Evolutionary conservation across 92 coral and sea anemone species (phyloP), one percentile per base, ranked within the genome.

Genomic region (Muricea muricata): DNA sequence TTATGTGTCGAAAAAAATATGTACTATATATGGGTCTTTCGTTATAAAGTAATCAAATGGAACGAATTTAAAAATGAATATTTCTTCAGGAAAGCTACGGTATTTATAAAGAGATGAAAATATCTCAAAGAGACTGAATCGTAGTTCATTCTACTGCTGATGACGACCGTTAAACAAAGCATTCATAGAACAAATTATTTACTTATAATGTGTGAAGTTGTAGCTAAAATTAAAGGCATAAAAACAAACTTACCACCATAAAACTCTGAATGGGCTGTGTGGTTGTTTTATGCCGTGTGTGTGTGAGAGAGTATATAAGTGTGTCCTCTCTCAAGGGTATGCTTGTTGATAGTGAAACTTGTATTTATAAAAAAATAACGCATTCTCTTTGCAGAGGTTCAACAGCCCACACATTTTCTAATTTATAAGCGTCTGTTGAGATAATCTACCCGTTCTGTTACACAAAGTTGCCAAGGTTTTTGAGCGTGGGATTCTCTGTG

Each of bases 391-490:
- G 60, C 24, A 52, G 60, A 52, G 60, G 60, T 52, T 52, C 15
- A 6, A 8, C 5, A 17, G 60, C 60, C 60, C 60, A 52, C 60
- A 17, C 60, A 52, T 52, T 52, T 52, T 52, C 1, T 52, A 52
- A 52, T 52, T 52, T 52, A 52, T 18, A 7, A 25, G 60, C 60
- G 60, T 52, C 60, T 4, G 15, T 52, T 4, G 15, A 25, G 60
- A 52, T 18, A 52, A 17, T 6, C 23, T 2, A 52, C 60, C 60
- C 60, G 60, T 52, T 52, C 26, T 52, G 60, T 52, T 52, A 17
- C 60, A 52, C 60, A 17, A 52, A 52, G 60, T 52, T 52, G 60
- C 60, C 60, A 52, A 52, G 60, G 60, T 20, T 17, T 52, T 52
- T 23, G 14, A 52, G 60, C 60, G 60, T 52, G 60, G 60, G 60